Base-by-base conservation (phyloP, 37 sponge, comb jelly and placozoan species). In the Geodia barretti region DNA sequence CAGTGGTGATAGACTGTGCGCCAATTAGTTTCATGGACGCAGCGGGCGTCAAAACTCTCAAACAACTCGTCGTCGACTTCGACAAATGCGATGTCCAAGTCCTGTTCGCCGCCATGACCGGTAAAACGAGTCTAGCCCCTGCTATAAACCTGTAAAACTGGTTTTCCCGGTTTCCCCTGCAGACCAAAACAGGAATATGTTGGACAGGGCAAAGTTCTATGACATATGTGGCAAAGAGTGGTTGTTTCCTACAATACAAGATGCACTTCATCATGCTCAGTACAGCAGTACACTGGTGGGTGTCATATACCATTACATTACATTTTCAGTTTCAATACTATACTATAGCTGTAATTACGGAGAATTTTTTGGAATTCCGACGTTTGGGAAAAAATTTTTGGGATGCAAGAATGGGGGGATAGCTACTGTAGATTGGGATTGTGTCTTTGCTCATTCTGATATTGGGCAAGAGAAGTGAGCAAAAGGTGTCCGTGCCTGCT, bases 201-300 rank as follows among this genome's bases (percentile, higher is more conserved):
- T 92, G 70, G 67, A 34, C 1, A 70, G 93, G 60, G 70, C 84
- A 25, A 89, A 89, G 23, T 92, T 92, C 63, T 88, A 82, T 66
- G 73, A 85, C 3, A n/a, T 31, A 23, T 92, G 78, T 79, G 86
- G 93, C 30, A 92, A 92, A 30, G 83, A 88, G 86, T 92, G 93
- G 93, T 47, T 92, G 42, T 92, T 92, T 64, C 93, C 89, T 23
- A 78, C 89, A 63, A 71, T 88, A 70, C 83, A 82, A 21, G 88
- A 88, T 82, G 88, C 88, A 38, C 72, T 82, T 0, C 38, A 70
- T 3, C 83, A 88, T 70, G 88, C 88, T 9, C 54, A 63, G 31
- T 29, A 40, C 29, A 83, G 82, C 38, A 32, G 35, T 21, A 26
- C 36, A 67, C 71, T 89, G 70, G 81, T 80, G 62, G 60, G 78